Percentiles rank a stretch among this genome's conserved stretches.
Conservation (phyloP, 2,888 invertebrate genomes). For the Cylindroiulus punctatus region DNA sequence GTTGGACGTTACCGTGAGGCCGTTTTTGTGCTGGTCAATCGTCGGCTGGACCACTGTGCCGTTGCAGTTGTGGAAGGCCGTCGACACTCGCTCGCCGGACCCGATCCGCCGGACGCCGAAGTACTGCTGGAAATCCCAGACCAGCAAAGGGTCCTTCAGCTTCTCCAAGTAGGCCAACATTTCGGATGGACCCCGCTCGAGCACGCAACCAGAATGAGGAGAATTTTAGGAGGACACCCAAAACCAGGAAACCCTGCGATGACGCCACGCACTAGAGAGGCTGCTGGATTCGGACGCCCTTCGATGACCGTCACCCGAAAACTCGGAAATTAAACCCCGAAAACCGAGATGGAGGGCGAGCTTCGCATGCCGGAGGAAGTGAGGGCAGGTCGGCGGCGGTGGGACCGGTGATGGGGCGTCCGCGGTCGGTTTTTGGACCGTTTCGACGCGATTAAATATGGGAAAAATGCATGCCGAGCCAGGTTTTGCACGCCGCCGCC, state of each 20-base stretch:
- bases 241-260: not conserved
- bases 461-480: not conserved
- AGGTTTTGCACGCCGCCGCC: not conserved
- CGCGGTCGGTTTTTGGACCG: not conserved
- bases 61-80: slow-evolving; percentile 33
- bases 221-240: not conserved
- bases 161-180: slow-evolving; percentile 69
- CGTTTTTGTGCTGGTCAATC: not conserved
- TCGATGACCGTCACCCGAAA: not conserved
- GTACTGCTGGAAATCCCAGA: slow-evolving; percentile 80
- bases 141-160: slow-evolving; percentile 79
- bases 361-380: not conserved
- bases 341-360: not conserved
- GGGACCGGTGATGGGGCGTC: no score
- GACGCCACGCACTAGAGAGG: slow-evolving; percentile 25
- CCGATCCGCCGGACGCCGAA: slow-evolving; percentile 74
- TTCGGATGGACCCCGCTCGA: not conserved
- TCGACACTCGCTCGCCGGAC: not conserved
- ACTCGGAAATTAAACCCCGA: not conserved
- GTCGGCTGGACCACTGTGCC: slow-evolving; percentile 46
- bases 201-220: not conserved
- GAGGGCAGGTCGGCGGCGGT: not conserved
- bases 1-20: not conserved
- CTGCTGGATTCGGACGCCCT: slow-evolving; percentile 7
- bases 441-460: not conserved